Evolutionary conservation across 2,113 vertebrate genomes (phyloP).

Genomic region (Oriolus oriolus): DNA sequence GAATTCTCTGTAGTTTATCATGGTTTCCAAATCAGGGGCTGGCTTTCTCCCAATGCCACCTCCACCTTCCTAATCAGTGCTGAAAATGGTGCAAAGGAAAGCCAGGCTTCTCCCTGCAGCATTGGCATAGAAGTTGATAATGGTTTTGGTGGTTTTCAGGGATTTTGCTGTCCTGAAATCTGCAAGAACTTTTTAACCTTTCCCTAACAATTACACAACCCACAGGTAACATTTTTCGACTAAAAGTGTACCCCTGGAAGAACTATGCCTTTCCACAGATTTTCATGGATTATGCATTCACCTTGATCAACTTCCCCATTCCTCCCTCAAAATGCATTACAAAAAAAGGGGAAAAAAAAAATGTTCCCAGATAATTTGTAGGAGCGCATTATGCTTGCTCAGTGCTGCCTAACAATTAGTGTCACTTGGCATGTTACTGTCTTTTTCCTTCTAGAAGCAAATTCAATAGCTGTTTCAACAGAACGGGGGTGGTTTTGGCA

Average conservation of each 20-base stretch:
- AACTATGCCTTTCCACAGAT: background rate
- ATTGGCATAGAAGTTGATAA: background rate
- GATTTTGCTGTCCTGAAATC: background rate
- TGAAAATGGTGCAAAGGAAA: background rate
- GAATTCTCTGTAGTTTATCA: background rate
- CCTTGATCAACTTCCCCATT: background rate
- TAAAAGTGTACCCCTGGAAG: background rate
- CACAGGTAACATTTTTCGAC: background rate
- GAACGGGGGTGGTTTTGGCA: slow-evolving; percentile 55
- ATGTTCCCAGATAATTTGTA: slow-evolving; percentile 34
- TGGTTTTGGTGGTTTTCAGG: background rate
- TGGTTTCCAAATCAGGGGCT: background rate
- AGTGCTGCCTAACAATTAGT: slow-evolving; percentile 63
- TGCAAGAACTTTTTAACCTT: background rate
- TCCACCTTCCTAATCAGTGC: background rate
- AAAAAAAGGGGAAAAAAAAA: background rate
- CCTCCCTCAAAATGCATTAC: background rate
- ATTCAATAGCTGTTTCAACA: slow-evolving; percentile 60
- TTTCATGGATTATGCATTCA: background rate
- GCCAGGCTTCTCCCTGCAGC: background rate
- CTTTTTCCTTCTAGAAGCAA: slow-evolving; percentile 53
- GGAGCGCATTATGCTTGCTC: slow-evolving; percentile 24
- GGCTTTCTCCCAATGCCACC: background rate
- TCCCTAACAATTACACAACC: background rate
- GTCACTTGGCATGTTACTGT: slow-evolving; percentile 56